These are phyloP conservation scores for Promerops cafer DNA, from an alignment of 2,113 vertebrate species.

Conservation along the genomic window DNA sequence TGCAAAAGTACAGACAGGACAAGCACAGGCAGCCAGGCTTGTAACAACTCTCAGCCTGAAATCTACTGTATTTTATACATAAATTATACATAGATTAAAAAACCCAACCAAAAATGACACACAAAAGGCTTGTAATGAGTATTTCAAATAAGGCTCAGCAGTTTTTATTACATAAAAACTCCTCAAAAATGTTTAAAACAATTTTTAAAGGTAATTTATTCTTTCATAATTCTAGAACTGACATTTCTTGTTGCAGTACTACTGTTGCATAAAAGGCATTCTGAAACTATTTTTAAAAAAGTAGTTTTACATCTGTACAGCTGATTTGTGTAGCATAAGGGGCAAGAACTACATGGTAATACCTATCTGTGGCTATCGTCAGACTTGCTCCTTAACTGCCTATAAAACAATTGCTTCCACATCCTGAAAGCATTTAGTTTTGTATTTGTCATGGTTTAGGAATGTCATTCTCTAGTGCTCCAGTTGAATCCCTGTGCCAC, in stretches of 20 bases:
- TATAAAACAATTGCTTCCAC: background rate
- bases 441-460: background rate
- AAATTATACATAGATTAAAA: background rate
- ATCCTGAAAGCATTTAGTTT: background rate
- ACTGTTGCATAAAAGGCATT: background rate
- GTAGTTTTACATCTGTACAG: background rate
- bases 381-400: background rate
- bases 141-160: background rate
- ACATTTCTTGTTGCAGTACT: background rate
- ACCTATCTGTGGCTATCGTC: background rate
- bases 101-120: rapidly evolving
- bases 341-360: background rate
- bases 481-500: background rate
- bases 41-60: background rate
- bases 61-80: background rate
- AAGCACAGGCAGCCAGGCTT: background rate
- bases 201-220: background rate
- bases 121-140: background rate
- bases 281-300: background rate
- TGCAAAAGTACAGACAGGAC: background rate
- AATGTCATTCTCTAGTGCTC: background rate
- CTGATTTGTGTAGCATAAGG: background rate
- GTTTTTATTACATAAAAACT: slow-evolving; percentile 24
- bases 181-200: background rate
- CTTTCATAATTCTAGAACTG: background rate